Evolutionary conservation across 1,140 invertebrate species (phyloP), one percentile per base, ranked within the genome.

Genomic region (Diploscapter pachys): DNA sequence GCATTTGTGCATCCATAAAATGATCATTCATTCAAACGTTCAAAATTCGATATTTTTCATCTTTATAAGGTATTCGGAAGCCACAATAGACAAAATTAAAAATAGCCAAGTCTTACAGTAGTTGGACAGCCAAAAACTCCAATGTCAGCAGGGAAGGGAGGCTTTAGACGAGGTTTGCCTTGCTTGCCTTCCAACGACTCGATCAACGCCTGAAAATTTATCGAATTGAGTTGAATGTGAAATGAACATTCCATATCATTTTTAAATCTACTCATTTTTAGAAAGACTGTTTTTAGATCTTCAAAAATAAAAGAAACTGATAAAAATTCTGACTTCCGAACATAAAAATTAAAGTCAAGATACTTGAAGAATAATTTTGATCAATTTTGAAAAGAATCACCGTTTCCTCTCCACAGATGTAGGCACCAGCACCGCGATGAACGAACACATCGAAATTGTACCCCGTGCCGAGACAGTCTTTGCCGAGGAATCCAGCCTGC

Each of bases 321-420:
- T 31, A 31, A 31, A 31, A 31, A 31, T 0, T 31, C 31, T 31
- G 31, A 31, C n/a, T 31, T 31, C 31, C 31, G 31, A 31, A 1
- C 31, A 31, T 31, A 31, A 31, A 31, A 31, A 31, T 31, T 31
- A 31, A 31, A 31, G 0, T 31, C 31, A 31, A 31, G 31, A 31
- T 31, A 31, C 31, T n/a, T n/a, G 31, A 31, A 31, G 31, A 31
- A 1, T 31, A 31, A 31, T 72, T 53, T 6, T 59, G 31, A 31
- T 31, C 31, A 31, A 31, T 6, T 56, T 9, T 50, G 11, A 73
- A 31, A 74, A 54, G 77, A 80, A 81, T 85, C 79, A 88, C 88
- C 0, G 97, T 99, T 89, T 99, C 97, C 86, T 99, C 97, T 50
- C 97, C 97, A 88, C 97, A 99, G 85, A 99, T 99, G 84, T 99